Evolutionary conservation across 2,113 vertebrate genomes (phyloP).

Genomic region (Dascyllus trimaculatus): DNA sequence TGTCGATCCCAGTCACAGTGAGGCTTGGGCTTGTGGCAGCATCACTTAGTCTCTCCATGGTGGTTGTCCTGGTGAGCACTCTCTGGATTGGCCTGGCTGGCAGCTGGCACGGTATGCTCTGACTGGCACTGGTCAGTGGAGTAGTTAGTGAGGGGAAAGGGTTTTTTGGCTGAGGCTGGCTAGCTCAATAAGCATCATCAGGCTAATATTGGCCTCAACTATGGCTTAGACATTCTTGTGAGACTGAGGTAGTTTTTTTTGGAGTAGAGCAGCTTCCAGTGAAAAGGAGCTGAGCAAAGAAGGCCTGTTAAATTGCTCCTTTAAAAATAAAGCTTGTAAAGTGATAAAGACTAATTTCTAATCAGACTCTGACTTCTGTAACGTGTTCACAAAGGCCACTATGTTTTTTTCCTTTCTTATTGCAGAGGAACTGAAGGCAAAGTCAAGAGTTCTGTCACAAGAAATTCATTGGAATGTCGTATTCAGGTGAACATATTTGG

Average conservation of each 20-base stretch:
- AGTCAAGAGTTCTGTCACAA: conserved; percentile 35
- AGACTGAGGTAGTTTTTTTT: conserved; percentile 85
- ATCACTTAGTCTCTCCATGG: conserved; percentile 58
- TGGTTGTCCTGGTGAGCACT: conserved; percentile 66
- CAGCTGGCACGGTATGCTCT: conserved; percentile 62
- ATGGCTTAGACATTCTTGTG: conserved; percentile 69
- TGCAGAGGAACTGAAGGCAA: conserved; percentile 67
- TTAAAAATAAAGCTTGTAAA: conserved; percentile 54
- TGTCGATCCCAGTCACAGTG: conserved; percentile 6
- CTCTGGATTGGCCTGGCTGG: conserved; percentile 49
- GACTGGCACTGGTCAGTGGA: conserved; percentile 63
- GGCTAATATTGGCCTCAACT: conserved; percentile 55
- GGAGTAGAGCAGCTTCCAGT: conserved; percentile 68
- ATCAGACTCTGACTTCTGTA: conserved; percentile 41
- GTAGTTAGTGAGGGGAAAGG: not conserved
- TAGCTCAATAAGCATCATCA: conserved; percentile 65
- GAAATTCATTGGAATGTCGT: conserved; percentile 19
- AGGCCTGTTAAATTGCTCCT: conserved; percentile 50
- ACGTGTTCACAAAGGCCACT: conserved; percentile 73
- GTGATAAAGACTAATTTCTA: conserved; percentile 57
- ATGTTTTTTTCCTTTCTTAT: conserved; percentile 62
- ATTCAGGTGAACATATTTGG: conserved; percentile 45
- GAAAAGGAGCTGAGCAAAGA: not conserved
- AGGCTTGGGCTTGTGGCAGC: conserved; percentile 35
- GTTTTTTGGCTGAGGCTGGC: conserved; percentile 72